Base-by-base conservation (phyloP, 2,888 invertebrate species). In the Arrhopalites spinosus region DNA sequence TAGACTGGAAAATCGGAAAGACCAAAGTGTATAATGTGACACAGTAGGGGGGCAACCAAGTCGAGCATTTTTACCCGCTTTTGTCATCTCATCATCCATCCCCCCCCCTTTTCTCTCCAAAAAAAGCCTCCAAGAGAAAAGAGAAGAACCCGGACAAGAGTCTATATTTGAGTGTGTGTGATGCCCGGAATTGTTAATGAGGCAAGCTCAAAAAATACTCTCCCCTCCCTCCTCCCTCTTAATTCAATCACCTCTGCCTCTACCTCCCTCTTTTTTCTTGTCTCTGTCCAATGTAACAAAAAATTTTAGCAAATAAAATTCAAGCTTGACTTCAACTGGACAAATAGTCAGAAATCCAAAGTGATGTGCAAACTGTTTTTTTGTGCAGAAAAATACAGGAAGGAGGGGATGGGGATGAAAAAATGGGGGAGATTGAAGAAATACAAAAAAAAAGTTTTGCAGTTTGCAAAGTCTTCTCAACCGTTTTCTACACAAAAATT, bases 11-110 rank as follows among this genome's bases (percentile, higher is more conserved):
- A 79, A 76, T 77, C 75, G 76, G 79, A 70, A 79, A 76, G 74
- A 77, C 74, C 74, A 63, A 76, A 79, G 79, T 79, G 79, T 79
- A 74, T 77, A 79, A 79, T 79, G 71, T 72, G 79, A 67, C 79
- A 67, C 76, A 73, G 79, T 70, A 59, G 79, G 77, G 75, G 77
- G 77, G 11, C 59, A 25, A 25, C 59, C 59, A 59, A 59, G 25
- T 59, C 25, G 59, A 25, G 59, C 64, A 64, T 59, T 53, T 53
- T 23, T 59, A 59, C 59, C 13, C 25, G 27, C 25, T 59, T 59
- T 25, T 59, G 13, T 3, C 59, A 11, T 59, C 17, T 23, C 59
- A 20, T 20, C 59, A 2, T 25, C 59, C 7, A 20, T 23, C 59
- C 27, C 25, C 25, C 25, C 59, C 25, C 25, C 27, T 25, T 59